phyloP scores from a whole-genome alignment of 2,797 vertebrate genomes.

The Mico argentatus region DNA sequence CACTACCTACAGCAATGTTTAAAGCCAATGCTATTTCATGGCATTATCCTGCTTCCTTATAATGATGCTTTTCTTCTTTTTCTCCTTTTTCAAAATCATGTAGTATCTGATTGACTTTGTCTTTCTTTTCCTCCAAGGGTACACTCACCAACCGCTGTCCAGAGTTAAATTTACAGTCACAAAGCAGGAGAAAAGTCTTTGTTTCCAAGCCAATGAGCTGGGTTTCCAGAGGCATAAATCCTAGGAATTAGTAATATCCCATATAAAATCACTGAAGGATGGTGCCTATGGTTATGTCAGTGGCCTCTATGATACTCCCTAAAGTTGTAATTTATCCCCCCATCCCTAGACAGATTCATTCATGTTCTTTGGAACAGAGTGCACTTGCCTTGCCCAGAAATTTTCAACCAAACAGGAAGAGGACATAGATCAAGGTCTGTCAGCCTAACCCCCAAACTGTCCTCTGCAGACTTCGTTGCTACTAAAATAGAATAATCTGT shows the following conservation, averaged over 20 bases:
- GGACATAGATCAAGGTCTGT: neutral
- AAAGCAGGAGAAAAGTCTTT: neutral
- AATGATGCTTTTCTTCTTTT: neutral
- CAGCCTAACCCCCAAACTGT: neutral
- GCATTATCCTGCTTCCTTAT: neutral
- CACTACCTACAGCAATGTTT: neutral
- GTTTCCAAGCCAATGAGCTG: constrained; percentile 23
- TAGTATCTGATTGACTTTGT: neutral
- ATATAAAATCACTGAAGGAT: constrained; percentile 46
- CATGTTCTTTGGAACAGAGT: neutral
- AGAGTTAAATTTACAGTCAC: constrained; percentile 43
- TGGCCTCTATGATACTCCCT: neutral
- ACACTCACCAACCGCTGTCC: neutral
- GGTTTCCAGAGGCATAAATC: constrained; percentile 51
- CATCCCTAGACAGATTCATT: neutral
- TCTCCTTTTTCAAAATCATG: neutral
- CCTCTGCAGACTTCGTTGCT: neutral
- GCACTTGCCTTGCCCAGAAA: neutral
- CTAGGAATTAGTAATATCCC: constrained; percentile 51
- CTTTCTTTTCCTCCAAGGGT: constrained; percentile 34
- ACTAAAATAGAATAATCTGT: neutral
- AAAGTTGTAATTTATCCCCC: neutral
- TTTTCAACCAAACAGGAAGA: neutral
- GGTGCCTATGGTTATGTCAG: neutral
- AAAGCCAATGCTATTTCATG: neutral